Evolutionary conservation across 2,113 vertebrate genomes (phyloP), one percentile per base, ranked within the genome.

Genomic region (Pao palembangensis): DNA sequence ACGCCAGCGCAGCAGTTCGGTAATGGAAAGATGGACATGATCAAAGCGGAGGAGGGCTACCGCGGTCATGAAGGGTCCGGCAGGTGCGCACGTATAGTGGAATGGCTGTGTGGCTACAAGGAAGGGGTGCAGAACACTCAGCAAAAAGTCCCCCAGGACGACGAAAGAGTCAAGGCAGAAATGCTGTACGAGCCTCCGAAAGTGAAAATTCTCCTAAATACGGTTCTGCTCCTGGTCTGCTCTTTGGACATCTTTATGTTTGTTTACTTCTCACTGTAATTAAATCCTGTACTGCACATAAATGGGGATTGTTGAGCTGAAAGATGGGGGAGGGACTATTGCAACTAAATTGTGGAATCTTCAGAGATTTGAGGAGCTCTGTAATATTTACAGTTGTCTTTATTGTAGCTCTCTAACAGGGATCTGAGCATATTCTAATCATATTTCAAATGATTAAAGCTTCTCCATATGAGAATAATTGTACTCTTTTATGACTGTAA

Each of bases 191-290:
- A 99, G 85, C 87, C 94, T 49, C 94, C 94, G 0, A 90, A 85
- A 84, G 87, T 93, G 55, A 98, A 92, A 88, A 53, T 94, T 44
- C 60, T 95, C 73, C 91, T 99, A 44, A 97, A 98, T 80, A 20
- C 85, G 61, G 92, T 93, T 75, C 91, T 99, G 69, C 6, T 95
- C 15, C 77, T 88, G 20, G 94, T 98, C 70, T 96, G 94, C 87
- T 93, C 88, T 0, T 71, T 98, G 86, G 96, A 95, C 61, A 87
- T 98, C 83, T 94, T 97, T 85, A 94, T 98, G 94, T 98, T 97
- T 89, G 90, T 97, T 79, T 98, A 95, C 92, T 99, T 99, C 75
- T 98, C 96, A 72, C 83, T 98, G 78, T 98, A 94, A 83, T 55
- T 53, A 34, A 59, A 57, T 4, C 6, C 47, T 58, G 58, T 51